Evolutionary conservation across 2,888 invertebrate species (phyloP).

Genomic region (Ophion ellenae): DNA sequence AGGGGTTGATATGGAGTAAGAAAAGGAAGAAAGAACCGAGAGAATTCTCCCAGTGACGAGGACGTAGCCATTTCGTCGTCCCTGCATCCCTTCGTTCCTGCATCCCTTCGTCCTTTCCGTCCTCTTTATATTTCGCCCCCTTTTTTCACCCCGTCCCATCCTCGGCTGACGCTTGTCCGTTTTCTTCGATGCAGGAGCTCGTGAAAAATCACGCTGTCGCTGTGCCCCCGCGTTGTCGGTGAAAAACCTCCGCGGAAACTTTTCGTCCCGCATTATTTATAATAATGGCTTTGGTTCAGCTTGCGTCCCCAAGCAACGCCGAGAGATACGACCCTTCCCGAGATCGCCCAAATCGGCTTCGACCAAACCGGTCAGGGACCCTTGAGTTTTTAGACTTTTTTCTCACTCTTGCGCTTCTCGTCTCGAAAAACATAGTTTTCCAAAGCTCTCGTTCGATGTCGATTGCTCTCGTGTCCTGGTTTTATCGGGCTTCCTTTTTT

Average conservation of each 20-base stretch:
- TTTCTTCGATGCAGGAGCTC: conserved; percentile 27
- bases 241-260: conserved; percentile 30
- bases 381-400: neutral
- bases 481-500: neutral
- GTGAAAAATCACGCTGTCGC: conserved; percentile 40
- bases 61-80: conserved; percentile 35
- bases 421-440: no score
- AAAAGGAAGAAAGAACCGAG: neutral
- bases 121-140: conserved; percentile 48
- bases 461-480: no score
- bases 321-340: neutral
- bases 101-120: conserved; percentile 50
- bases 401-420: neutral
- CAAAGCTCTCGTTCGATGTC: no score
- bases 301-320: neutral
- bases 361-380: neutral
- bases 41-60: conserved; percentile 15
- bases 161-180: conserved; percentile 18
- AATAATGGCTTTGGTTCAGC: conserved; percentile 18
- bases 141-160: conserved; percentile 30
- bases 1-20: neutral
- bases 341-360: neutral
- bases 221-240: conserved; percentile 14
- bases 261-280: conserved; percentile 47
- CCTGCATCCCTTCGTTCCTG: conserved; percentile 13